Percentiles rank a stretch among this genome's conserved stretches.
phyloP scores from a whole-genome alignment of 1,140 invertebrate species.

The Nymphalis io region DNA sequence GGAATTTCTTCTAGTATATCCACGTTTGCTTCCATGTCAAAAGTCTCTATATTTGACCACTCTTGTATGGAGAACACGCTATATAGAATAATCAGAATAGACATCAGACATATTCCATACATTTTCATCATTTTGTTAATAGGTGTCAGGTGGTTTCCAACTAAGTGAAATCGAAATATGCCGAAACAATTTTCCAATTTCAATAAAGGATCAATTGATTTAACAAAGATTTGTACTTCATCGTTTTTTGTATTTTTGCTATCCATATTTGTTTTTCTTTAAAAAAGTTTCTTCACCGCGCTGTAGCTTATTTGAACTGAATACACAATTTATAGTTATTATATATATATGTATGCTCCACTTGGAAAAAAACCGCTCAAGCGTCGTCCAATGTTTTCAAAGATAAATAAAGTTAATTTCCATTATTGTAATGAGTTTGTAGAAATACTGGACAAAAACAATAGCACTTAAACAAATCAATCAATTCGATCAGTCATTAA shows the following conservation, averaged over 20 bases:
- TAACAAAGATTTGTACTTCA: not conserved
- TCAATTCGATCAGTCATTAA: no score
- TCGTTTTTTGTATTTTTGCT: not conserved
- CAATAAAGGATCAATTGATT: not conserved
- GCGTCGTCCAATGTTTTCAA: no score
- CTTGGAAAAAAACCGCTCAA: no score
- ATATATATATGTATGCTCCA: not conserved
- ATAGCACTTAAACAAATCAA: not conserved
- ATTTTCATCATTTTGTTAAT: conserved; percentile 42
- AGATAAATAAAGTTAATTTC: not conserved
- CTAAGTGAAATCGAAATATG: conserved; percentile 48
- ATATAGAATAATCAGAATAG: conserved; percentile 9
- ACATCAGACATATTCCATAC: conserved; percentile 31
- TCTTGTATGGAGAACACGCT: not conserved
- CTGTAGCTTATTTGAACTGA: no score
- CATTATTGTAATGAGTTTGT: conserved; percentile 5
- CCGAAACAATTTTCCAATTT: conserved; percentile 33
- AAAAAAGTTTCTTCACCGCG: no score
- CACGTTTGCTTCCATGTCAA: conserved; percentile 9
- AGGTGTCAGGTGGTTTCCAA: conserved; percentile 25
- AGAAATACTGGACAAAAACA: not conserved
- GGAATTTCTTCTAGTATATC: conserved; percentile 46
- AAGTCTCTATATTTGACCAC: not conserved
- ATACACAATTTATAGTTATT: no score
- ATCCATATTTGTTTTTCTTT: conserved; percentile 1